Evolutionary conservation across 2,113 vertebrate genomes (phyloP).

Genomic region (Melanerpes aurifrons): DNA sequence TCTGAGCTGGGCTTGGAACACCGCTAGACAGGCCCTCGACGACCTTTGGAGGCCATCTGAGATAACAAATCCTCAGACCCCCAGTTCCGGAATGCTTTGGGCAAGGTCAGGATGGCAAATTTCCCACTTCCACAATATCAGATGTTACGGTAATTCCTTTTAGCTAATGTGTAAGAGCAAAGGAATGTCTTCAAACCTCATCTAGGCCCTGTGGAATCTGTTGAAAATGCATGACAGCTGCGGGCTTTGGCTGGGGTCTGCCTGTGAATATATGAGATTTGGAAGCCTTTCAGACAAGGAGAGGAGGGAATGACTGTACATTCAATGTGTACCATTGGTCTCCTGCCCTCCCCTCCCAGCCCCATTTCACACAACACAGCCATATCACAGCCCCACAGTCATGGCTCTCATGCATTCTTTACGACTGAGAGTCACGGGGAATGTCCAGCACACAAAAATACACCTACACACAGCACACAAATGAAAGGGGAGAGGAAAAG

Average conservation of each 20-base stretch:
- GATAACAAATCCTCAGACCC: slow-evolving; percentile 89
- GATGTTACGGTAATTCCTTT: slow-evolving; percentile 97
- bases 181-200: slow-evolving; percentile 94
- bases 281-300: slow-evolving; percentile 80
- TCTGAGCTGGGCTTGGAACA: slow-evolving; percentile 57
- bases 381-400: slow-evolving; percentile 20
- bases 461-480: not conserved
- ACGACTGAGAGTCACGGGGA: not conserved
- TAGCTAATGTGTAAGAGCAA: slow-evolving; percentile 93
- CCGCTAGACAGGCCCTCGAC: slow-evolving; percentile 40
- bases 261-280: slow-evolving; percentile 86
- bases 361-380: slow-evolving; percentile 51
- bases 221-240: slow-evolving; percentile 99
- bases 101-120: slow-evolving; percentile 92
- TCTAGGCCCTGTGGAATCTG: slow-evolving; percentile 93
- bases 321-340: slow-evolving; percentile 40
- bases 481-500: not conserved
- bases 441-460: not conserved
- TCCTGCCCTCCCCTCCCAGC: not conserved
- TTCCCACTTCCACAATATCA: slow-evolving; percentile 97
- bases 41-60: slow-evolving; percentile 86
- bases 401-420: slow-evolving; percentile 38
- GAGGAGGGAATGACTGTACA: slow-evolving; percentile 75
- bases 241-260: slow-evolving; percentile 84
- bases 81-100: slow-evolving; percentile 91